Conservation (phyloP, 2,113 vertebrate species). For the Montifringilla adamsi region DNA sequence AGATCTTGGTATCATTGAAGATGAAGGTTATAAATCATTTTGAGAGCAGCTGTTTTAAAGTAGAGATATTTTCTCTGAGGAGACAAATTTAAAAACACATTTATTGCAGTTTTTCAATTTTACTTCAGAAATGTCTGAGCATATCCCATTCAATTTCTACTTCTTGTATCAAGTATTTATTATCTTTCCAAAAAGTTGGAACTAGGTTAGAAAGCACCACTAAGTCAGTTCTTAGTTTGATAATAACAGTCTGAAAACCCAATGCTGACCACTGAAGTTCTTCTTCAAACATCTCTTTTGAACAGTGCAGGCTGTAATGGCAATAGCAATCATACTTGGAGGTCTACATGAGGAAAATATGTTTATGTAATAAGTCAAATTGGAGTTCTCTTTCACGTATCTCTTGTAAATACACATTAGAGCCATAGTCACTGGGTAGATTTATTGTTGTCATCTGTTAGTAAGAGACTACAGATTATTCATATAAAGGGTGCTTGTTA, state of each 20-base stretch:
- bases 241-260: neutral
- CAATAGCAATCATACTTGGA: neutral
- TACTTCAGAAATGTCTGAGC: neutral
- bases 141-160: neutral
- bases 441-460: neutral
- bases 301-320: neutral
- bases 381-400: neutral
- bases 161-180: neutral
- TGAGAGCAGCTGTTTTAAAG: neutral
- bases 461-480: neutral
- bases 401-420: neutral
- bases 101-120: neutral
- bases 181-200: neutral
- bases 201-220: neutral
- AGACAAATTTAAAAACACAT: slow-evolving; percentile 13
- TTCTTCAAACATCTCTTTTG: neutral
- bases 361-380: neutral
- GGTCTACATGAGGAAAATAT: neutral
- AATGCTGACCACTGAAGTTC: neutral
- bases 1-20: neutral
- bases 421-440: neutral
- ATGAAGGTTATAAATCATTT: neutral
- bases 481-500: neutral
- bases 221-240: neutral
- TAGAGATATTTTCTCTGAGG: neutral